Conservation (phyloP, 2,113 vertebrate species). For the Nasalis larvatus region DNA sequence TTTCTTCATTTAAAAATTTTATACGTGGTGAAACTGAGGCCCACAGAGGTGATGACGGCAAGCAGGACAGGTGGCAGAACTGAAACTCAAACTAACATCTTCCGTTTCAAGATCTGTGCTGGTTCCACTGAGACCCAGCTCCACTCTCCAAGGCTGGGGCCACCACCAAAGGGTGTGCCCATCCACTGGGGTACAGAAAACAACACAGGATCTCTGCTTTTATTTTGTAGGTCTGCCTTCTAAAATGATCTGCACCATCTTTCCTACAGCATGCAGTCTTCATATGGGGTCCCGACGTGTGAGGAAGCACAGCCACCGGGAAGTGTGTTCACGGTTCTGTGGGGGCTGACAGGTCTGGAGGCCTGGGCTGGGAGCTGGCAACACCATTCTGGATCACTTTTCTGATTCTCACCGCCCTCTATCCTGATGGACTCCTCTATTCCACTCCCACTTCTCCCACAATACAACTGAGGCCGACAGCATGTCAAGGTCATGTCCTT, state of each 20-base stretch:
- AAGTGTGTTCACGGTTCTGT: neutral
- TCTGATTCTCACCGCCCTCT: neutral
- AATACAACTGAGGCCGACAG: neutral
- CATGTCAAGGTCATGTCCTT: fast-evolving
- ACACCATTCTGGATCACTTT: neutral
- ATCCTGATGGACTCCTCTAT: neutral
- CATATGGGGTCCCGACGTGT: no score
- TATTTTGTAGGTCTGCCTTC: neutral
- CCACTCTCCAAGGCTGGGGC: neutral
- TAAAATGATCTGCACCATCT: neutral
- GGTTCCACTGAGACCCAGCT: neutral
- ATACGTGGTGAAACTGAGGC: neutral
- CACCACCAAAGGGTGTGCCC: neutral
- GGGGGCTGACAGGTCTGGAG: neutral
- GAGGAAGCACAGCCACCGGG: no score
- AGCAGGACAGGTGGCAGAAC: neutral
- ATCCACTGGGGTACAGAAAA: neutral
- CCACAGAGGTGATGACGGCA: neutral
- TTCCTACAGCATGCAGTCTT: no score
- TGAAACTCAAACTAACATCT: neutral
- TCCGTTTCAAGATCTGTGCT: neutral
- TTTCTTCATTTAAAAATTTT: neutral
- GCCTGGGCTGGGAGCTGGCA: neutral
- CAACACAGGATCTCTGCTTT: neutral
- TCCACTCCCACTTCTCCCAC: no score